These are phyloP conservation scores for Notothenia coriiceps DNA, from an alignment of 2,113 vertebrate genomes.

Conservation along the genomic window DNA sequence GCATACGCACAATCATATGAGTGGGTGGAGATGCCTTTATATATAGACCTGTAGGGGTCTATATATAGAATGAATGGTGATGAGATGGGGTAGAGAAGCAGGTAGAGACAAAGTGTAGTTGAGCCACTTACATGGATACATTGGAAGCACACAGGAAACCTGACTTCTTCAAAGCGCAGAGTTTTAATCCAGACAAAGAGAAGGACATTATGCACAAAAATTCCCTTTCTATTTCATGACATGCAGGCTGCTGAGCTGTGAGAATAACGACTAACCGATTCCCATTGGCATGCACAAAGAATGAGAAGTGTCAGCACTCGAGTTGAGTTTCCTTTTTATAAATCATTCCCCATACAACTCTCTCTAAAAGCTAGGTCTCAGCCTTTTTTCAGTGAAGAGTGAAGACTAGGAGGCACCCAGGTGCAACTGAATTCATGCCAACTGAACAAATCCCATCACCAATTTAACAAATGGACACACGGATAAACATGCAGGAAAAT, in stretches of 20 bases:
- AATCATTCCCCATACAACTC: constrained; percentile 19
- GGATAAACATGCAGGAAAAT: constrained; percentile 70
- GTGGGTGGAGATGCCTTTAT: constrained; percentile 51
- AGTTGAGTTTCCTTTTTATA: neutral
- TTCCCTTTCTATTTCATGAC: constrained; percentile 42
- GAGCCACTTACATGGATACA: constrained; percentile 80
- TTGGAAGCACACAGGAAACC: constrained; percentile 71
- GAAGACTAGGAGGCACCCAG: constrained; percentile 31
- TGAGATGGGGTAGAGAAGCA: constrained; percentile 68
- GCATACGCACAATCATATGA: constrained; percentile 46
- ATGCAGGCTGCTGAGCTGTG: constrained; percentile 59
- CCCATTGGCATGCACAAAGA: constrained; percentile 58
- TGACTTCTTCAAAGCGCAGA: constrained; percentile 82
- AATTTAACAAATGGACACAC: constrained; percentile 39
- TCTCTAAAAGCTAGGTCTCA: constrained; percentile 18
- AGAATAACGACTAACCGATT: constrained; percentile 9
- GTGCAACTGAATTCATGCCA: constrained; percentile 66
- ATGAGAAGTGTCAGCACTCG: constrained; percentile 16
- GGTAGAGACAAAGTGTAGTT: constrained; percentile 70
- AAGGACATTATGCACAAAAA: constrained; percentile 69
- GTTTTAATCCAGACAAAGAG: constrained; percentile 82
- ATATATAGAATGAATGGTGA: constrained; percentile 59
- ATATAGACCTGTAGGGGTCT: constrained; percentile 60
- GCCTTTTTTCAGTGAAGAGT: constrained; percentile 18
- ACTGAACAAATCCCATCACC: constrained; percentile 54